A percentile compares a stretch with the other conserved stretches of the same genome.
These are phyloP conservation scores for Cromileptes altivelis DNA, from an alignment of 2,113 vertebrate genomes.

Conservation along the genomic window DNA sequence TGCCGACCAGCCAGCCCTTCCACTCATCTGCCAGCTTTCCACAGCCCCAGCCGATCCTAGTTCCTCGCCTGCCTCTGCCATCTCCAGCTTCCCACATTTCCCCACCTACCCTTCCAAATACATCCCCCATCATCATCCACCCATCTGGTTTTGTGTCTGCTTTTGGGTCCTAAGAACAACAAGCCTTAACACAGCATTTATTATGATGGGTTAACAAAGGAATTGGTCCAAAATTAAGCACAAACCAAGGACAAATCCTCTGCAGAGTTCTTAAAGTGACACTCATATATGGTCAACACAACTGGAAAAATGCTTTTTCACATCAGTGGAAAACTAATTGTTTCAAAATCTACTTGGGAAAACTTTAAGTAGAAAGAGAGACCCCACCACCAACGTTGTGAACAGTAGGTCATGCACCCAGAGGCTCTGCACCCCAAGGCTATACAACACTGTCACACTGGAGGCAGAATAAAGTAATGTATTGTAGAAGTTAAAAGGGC, in stretches of 20 bases:
- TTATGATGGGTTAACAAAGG: not conserved
- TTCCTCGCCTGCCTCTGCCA: too few species aligned
- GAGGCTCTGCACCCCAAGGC: slow-evolving; percentile 17
- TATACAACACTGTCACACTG: slow-evolving; percentile 21
- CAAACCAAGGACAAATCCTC: not conserved
- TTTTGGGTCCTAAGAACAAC: too few species aligned
- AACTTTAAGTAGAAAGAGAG: not conserved
- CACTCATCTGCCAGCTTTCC: too few species aligned
- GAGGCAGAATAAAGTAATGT: slow-evolving; percentile 18
- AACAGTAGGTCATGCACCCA: slow-evolving; percentile 4
- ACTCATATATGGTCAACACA: not conserved
- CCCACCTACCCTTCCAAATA: too few species aligned
- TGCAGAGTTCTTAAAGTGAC: not conserved
- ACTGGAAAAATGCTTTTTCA: not conserved
- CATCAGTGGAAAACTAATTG: not conserved
- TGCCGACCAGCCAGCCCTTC: too few species aligned
- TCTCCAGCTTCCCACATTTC: too few species aligned
- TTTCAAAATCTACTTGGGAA: not conserved
- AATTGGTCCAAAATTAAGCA: not conserved
- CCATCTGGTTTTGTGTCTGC: too few species aligned
- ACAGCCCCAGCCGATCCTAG: too few species aligned
- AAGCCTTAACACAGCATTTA: not conserved
- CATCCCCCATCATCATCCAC: too few species aligned
- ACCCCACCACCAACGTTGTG: not conserved
- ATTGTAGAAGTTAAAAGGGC: slow-evolving; percentile 18